Evolutionary conservation across 1,140 invertebrate species (phyloP), one percentile per base, ranked within the genome.

Genomic region (Temnothorax nylanderi): DNA sequence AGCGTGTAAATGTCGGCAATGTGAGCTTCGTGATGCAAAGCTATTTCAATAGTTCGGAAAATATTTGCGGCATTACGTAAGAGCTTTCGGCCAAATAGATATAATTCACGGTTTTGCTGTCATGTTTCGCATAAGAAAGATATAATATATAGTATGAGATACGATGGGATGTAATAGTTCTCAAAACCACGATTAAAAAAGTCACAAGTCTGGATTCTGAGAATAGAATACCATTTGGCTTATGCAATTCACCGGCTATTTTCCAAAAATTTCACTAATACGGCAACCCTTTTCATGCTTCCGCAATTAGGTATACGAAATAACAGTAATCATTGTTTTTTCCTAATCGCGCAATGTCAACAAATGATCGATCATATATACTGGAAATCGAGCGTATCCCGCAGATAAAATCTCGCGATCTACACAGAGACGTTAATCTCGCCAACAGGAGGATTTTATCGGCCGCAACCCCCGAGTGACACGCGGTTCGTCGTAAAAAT

Each of bases 391-490:
- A 72, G 47, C 18, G 21, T 74, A 26, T 87, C 71, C 88, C 86
- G 47, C 60, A 84, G 65, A 49, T 87, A 87, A 32, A 82, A 67
- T 89, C 74, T 84, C 58, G 85, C 90, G 80, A 90, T 90, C 89
- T 87, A 78, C 87, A 87, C 82, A 91, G 86, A 92, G 89, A 94
- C 93, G 92, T 94, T 94, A 94, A 94, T 94, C 93, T 93, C 90
- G 92, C 92, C 87, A 93, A 94, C 93, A 92, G 93, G 92, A 93
- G 90, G 86, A 82, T 94, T 95, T 95, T 94, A 95, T 95, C 93
- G 94, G 92, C 91, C 78, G 86, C 89, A 90, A 92, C 89, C 92
- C 91, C 91, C 93, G 75, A 91, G 88, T 93, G 93, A 93, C 92
- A 92, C 89, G 89, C 75, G 71, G 90, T 89, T 88, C 87, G 89